Conservation (phyloP, 1,140 invertebrate species). For the Fopius arisanus region DNA sequence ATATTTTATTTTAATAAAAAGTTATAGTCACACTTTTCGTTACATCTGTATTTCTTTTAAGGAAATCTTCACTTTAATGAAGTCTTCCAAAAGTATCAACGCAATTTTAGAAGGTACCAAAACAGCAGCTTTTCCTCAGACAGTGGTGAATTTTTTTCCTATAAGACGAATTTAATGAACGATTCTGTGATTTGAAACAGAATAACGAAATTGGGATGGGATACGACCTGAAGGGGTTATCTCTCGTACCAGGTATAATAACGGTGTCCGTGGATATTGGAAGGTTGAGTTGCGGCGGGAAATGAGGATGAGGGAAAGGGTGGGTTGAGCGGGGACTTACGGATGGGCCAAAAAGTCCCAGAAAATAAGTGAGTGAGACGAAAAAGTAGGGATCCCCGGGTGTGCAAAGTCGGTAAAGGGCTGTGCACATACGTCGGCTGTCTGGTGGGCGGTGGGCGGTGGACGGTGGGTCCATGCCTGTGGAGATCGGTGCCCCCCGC, state of each 20-base stretch:
- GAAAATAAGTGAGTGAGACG: slow-evolving; percentile 10
- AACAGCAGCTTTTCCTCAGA: too few relatives aligned
- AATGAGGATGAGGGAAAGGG: background rate
- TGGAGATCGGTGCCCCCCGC: slow-evolving; percentile 55
- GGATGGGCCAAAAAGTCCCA: background rate
- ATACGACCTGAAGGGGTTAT: slow-evolving; percentile 17
- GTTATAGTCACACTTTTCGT: too few relatives aligned
- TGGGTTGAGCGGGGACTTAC: background rate
- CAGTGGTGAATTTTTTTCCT: too few relatives aligned
- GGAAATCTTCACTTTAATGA: too few relatives aligned
- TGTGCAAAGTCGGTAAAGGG: background rate
- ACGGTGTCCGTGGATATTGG: slow-evolving; percentile 22
- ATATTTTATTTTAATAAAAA: too few relatives aligned
- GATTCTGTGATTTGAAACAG: background rate
- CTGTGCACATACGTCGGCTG: slow-evolving; percentile 25
- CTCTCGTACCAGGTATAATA: slow-evolving; percentile 24
- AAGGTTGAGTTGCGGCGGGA: background rate
- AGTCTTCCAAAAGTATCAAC: too few relatives aligned
- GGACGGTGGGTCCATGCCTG: slow-evolving; percentile 42
- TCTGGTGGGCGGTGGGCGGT: slow-evolving; percentile 45
- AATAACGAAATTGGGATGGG: slow-evolving; percentile 14
- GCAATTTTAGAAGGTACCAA: too few relatives aligned
- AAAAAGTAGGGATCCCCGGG: background rate
- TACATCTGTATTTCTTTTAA: too few relatives aligned
- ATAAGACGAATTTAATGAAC: background rate